Evolutionary conservation across 2,888 invertebrate genomes (phyloP), one percentile per base, ranked within the genome.

Genomic region (Philopedon plagiatum): DNA sequence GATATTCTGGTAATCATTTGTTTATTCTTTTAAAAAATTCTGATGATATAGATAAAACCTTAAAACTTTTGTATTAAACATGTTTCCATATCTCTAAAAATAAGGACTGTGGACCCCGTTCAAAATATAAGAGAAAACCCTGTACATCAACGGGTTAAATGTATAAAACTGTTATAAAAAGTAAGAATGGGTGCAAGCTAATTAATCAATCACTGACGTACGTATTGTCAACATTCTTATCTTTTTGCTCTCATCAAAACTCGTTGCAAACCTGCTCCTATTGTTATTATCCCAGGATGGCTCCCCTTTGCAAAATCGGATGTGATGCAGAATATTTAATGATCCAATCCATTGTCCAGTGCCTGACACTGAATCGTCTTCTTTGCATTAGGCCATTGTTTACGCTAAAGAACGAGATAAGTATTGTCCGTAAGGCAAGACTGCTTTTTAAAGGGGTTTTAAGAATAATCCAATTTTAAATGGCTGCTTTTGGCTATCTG

Each of bases 271-370:
- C 79, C 79, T 76, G 79, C 80, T 78, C 77, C 81, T 80, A 82
- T 82, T 82, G 82, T 82, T 81, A 80, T 80, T 80, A 79, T 80
- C 80, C 78, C 80, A 78, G 73, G 76, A 79, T 74, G 62, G 70
- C 67, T 67, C 77, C 79, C 80, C 79, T 80, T 81, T 79, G 81
- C 81, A 77, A 81, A 82, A 81, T 81, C 81, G 77, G 81, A 81
- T 81, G 81, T 81, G 81, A 78, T 76, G 80, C 77, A 75, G 82
- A 82, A 82, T 82, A 81, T 81, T 79, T 81, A 81, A 82, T 78
- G 81, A 81, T 81, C 78, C 81, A 79, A 81, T 81, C 79, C 81
- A 81, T 82, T 82, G 82, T 82, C 80, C 82, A 73, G 67, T 63
- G 76, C 69, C 74, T 80, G 81, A 81, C 81, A 79, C 80, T 76